Percentiles rank a stretch among this genome's conserved stretches.
These are phyloP conservation scores for Gadopsis marmoratus DNA, from an alignment of 2,797 vertebrate genomes.

Conservation along the genomic window DNA sequence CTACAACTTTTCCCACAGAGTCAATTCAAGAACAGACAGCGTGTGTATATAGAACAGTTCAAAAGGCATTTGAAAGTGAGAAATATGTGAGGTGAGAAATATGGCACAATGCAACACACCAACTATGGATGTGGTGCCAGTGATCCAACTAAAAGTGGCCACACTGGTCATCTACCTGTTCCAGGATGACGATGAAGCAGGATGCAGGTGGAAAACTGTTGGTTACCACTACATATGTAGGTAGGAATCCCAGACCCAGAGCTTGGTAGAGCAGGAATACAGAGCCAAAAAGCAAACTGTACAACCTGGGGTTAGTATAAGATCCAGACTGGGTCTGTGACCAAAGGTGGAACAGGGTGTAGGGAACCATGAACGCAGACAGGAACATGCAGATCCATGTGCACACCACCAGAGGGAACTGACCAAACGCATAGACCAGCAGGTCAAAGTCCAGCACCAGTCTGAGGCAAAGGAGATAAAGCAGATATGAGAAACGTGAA, in stretches of 20 bases:
- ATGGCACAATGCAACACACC: neutral
- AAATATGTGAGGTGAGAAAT: neutral
- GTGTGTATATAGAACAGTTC: neutral
- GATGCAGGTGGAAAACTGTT: slow-evolving; percentile 92
- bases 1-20: neutral
- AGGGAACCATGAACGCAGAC: slow-evolving; percentile 88
- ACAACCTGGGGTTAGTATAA: slow-evolving; percentile 78
- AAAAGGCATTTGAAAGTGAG: neutral
- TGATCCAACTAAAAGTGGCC: neutral
- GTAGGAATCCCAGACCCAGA: slow-evolving; percentile 88
- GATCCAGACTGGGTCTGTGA: slow-evolving; percentile 84
- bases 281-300: slow-evolving; percentile 81
- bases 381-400: slow-evolving; percentile 95
- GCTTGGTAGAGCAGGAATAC: slow-evolving; percentile 89
- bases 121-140: neutral
- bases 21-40: neutral
- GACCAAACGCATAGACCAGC: slow-evolving; percentile 92
- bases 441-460: slow-evolving; percentile 95
- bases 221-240: slow-evolving; percentile 87
- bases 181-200: slow-evolving; percentile 91
- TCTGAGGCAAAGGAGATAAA: slow-evolving; percentile 74
- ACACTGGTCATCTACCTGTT: slow-evolving; percentile 87
- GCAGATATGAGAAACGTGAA: neutral
- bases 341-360: slow-evolving; percentile 89
- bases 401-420: slow-evolving; percentile 89